Evolutionary conservation across 2,797 vertebrate species (phyloP), one percentile per base, ranked within the genome.

Genomic region (Gallirallus australis): DNA sequence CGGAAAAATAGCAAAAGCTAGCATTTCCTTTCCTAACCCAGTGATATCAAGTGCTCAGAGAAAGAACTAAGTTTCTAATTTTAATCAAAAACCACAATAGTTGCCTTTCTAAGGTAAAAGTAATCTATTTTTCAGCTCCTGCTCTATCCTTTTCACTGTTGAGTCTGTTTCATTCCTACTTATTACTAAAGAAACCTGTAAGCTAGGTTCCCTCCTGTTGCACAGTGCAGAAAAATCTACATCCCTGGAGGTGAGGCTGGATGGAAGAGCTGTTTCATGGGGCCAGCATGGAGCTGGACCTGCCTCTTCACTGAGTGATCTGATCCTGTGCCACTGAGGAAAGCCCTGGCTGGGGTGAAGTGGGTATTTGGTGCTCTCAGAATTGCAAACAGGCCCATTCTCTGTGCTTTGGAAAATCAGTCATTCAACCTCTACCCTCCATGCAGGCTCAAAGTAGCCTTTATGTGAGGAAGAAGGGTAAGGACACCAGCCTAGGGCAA

Each of bases 201-300:
- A 61, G 4, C 40, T 66, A n/a, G 23, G 33, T 61, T 82, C 39
- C 6, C 15, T 23, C 25, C 25, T 68, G 18, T n/a, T 50, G 24
- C 24, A 37, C 24, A 7, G 9, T 5, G 11, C 24, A 64, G 65
- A 64, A 37, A 81, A 90, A 59, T 37, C 45, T n/a, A 19, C 1
- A 0, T 61, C 1, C 1, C 25, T 33, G n/a, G 4, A n/a, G 21
- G 12, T n/a, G 19, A 30, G 15, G 13, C 18, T 53, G 25, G 10
- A n/a, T 31, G 57, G 53, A 82, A n/a, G 19, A 82, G 27, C n/a
- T 31, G 17, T 33, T 85, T 79, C 13, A 0, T 9, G 27, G 40
- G 30, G 2, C 13, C 60, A 57, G 7, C 30, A 40, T 68, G 60
- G 45, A 83, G 56, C 40, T 70, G 47, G 53, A 94, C 33, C 47